Conservation (phyloP, 2,113 vertebrate genomes). For the Pristiophorus japonicus region DNA sequence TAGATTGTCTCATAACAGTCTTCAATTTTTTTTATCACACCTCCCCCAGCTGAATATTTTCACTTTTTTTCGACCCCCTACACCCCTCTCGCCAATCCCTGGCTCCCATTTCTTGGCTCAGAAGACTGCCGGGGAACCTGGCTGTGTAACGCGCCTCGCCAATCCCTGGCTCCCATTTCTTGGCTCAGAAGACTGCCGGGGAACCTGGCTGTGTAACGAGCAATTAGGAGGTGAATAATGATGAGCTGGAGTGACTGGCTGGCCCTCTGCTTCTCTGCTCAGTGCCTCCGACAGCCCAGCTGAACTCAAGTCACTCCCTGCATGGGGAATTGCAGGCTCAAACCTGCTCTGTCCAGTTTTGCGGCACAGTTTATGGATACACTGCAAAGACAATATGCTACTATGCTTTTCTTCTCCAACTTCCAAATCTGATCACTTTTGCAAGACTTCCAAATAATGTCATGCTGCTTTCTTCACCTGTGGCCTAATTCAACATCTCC, state of each 20-base stretch:
- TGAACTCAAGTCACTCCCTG: background rate
- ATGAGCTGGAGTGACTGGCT: background rate
- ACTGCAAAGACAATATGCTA: background rate
- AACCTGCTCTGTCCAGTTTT: background rate
- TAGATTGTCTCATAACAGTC: background rate
- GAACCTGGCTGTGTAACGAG: background rate
- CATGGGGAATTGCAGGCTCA: background rate
- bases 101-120: background rate
- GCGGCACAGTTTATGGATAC: background rate
- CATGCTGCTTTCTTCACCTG: background rate
- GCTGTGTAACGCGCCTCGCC: background rate
- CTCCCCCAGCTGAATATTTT: background rate
- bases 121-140: background rate
- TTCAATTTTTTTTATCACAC: background rate
- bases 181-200: background rate
- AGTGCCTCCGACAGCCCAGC: background rate
- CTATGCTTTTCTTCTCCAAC: background rate
- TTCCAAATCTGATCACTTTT: background rate
- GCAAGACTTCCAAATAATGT: background rate
- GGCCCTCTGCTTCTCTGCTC: background rate
- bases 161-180: background rate
- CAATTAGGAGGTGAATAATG: constrained; percentile 9
- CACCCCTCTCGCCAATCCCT: background rate
- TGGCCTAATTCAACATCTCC: background rate
- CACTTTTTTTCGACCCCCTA: background rate